These are phyloP conservation scores for Diplodus puntazzo DNA, from an alignment of 2,797 vertebrate species.

Conservation along the genomic window DNA sequence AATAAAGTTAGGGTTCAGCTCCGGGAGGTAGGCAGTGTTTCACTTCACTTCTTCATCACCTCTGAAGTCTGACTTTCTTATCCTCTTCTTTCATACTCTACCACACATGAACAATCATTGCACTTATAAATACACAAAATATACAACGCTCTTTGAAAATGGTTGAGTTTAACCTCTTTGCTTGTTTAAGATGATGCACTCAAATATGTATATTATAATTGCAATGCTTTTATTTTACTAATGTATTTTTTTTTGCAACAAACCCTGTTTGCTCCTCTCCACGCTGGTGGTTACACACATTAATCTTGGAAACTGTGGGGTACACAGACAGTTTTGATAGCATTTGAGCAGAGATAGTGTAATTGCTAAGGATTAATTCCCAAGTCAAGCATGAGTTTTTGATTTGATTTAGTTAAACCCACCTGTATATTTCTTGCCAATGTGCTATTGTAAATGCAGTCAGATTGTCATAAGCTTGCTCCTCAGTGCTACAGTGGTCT, in stretches of 20 bases:
- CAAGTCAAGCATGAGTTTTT: background rate
- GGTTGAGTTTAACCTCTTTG: slow-evolving; percentile 78
- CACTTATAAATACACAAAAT: background rate
- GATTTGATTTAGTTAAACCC: slow-evolving; percentile 13
- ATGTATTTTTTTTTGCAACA: background rate
- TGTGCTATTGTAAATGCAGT: background rate
- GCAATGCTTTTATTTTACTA: background rate
- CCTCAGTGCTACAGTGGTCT: background rate
- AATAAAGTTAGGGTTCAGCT: slow-evolving; percentile 95
- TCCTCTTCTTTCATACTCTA: background rate
- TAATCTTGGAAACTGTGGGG: background rate
- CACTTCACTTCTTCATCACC: slow-evolving; percentile 20
- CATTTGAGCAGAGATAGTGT: background rate
- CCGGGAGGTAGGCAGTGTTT: slow-evolving; percentile 90
- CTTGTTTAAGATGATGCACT: slow-evolving; percentile 26
- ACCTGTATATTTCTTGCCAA: background rate
- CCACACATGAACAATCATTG: background rate
- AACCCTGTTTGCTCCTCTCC: background rate
- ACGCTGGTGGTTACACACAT: background rate
- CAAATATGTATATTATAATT: background rate
- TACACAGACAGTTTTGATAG: background rate
- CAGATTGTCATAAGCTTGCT: background rate
- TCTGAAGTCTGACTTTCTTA: slow-evolving; percentile 8
- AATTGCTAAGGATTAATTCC: background rate
- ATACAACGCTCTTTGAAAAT: slow-evolving; percentile 28